Conservation (phyloP, 2,797 vertebrate genomes). For the Synanceia verrucosa region DNA sequence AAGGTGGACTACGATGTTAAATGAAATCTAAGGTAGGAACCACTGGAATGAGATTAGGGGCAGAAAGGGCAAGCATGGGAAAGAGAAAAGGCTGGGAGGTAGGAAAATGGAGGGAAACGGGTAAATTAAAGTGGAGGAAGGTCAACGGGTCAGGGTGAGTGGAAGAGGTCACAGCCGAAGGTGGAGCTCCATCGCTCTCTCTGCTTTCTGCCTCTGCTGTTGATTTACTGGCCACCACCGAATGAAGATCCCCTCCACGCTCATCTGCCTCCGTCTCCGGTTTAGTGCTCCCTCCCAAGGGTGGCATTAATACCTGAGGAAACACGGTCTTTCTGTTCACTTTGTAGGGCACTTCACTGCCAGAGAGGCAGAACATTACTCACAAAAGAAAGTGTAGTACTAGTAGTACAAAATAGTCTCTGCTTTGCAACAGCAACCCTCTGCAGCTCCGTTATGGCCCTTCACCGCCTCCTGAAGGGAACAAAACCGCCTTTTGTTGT, state of each 20-base stretch:
- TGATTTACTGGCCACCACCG: slow-evolving; percentile 62
- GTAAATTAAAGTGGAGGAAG: slow-evolving; percentile 17
- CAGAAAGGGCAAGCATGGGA: not conserved
- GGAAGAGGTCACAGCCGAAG: slow-evolving; percentile 23
- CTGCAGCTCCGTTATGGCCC: slow-evolving; percentile 1
- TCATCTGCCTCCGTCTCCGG: slow-evolving; percentile 32
- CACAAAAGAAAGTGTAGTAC: slow-evolving; percentile 12
- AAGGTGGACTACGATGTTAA: slow-evolving; percentile 22
- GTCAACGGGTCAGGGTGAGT: slow-evolving; percentile 23
- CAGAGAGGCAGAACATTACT: slow-evolving; percentile 20
- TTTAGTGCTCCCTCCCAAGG: slow-evolving; percentile 51
- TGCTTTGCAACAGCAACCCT: slow-evolving; percentile 18
- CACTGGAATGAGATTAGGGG: slow-evolving; percentile 16
- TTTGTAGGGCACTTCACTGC: slow-evolving; percentile 43
- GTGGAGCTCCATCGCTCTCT: slow-evolving; percentile 27
- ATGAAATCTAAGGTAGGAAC: slow-evolving; percentile 30
- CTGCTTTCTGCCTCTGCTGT: slow-evolving; percentile 40
- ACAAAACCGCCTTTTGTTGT: slow-evolving; percentile 21
- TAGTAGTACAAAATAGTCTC: slow-evolving; percentile 18
- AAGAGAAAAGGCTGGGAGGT: slow-evolving; percentile 2
- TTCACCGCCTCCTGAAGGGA: slow-evolving; percentile 31
- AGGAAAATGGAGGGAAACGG: not conserved
- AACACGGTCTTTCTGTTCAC: slow-evolving; percentile 47
- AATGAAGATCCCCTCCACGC: slow-evolving; percentile 53
- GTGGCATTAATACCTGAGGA: slow-evolving; percentile 56